A percentile compares a stretch with the other conserved stretches of the same genome.
Conservation (phyloP, 2,797 vertebrate species). For the Miichthys miiuy region DNA sequence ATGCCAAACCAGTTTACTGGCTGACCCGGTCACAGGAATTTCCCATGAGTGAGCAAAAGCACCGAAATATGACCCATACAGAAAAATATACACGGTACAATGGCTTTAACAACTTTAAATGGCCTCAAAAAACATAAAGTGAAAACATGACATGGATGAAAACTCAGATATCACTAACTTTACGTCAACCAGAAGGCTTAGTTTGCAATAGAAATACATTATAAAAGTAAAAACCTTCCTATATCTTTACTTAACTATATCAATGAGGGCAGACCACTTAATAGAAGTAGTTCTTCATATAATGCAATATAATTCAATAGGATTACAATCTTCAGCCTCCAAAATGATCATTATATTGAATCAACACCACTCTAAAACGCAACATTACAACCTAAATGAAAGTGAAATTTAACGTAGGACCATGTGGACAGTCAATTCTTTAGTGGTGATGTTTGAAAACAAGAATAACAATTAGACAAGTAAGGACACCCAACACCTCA, state of each 20-base stretch:
- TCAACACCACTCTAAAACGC: neutral
- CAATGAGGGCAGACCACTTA: neutral
- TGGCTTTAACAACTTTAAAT: neutral
- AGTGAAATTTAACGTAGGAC: neutral
- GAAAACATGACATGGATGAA: neutral
- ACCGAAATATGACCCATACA: neutral
- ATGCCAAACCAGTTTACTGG: conserved; percentile 17
- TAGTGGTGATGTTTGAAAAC: neutral
- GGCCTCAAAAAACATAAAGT: neutral
- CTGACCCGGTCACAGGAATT: conserved; percentile 40
- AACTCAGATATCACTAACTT: too few species aligned
- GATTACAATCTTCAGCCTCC: neutral
- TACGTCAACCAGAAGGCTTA: neutral
- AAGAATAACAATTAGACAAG: neutral
- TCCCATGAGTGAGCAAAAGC: conserved; percentile 6
- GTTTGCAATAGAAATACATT: neutral
- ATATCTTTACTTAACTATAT: neutral
- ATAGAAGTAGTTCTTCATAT: neutral
- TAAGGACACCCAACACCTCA: neutral
- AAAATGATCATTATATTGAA: neutral
- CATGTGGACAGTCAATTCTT: neutral
- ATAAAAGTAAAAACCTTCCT: neutral
- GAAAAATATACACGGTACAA: neutral
- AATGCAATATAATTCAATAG: neutral
- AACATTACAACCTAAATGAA: neutral